A percentile compares a stretch with the other conserved stretches of the same genome.
Evolutionary conservation across 1,140 invertebrate species (phyloP).

Genomic region (Heliothis subflexa): DNA sequence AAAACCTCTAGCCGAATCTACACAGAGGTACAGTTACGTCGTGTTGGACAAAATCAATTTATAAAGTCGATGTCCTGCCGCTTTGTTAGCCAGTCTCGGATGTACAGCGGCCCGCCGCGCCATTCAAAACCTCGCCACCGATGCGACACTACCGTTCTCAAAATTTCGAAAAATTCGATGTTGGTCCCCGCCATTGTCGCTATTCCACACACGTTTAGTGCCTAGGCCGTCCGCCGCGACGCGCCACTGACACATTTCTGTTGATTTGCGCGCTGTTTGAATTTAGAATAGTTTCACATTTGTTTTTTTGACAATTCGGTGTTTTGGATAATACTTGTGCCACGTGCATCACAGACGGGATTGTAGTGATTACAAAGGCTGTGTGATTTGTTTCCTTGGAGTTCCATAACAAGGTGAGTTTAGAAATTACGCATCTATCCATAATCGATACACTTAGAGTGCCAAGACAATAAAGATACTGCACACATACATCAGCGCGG

Average conservation of each 20-base stretch:
- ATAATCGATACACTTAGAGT: constrained; percentile 3
- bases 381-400: constrained; percentile 63
- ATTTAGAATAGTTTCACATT: constrained; percentile 80
- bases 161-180: constrained; percentile 76
- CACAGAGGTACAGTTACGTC: constrained; percentile 70
- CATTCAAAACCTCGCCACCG: constrained; percentile 72
- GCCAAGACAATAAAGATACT: constrained; percentile 40
- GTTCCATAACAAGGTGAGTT: constrained; percentile 50
- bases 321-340: constrained; percentile 66
- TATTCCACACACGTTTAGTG: constrained; percentile 71
- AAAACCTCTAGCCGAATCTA: constrained; percentile 55
- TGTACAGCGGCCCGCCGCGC: constrained; percentile 70
- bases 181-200: constrained; percentile 66
- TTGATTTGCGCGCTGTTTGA: constrained; percentile 79
- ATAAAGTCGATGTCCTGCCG: constrained; percentile 84
- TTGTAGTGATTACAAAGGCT: constrained; percentile 53
- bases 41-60: constrained; percentile 79
- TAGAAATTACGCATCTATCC: constrained; percentile 49
- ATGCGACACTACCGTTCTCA: constrained; percentile 69
- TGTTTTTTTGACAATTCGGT: constrained; percentile 67
- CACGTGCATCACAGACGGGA: constrained; percentile 57
- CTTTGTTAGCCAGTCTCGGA: constrained; percentile 76
- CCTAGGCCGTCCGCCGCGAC: constrained; percentile 78
- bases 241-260: constrained; percentile 85
- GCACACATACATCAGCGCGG: constrained; percentile 10